Evolutionary conservation across 35 echinoderm and acorn worm genomes (phyloP), one percentile per base, ranked within the genome.

Genomic region (Ptychodera flava): DNA sequence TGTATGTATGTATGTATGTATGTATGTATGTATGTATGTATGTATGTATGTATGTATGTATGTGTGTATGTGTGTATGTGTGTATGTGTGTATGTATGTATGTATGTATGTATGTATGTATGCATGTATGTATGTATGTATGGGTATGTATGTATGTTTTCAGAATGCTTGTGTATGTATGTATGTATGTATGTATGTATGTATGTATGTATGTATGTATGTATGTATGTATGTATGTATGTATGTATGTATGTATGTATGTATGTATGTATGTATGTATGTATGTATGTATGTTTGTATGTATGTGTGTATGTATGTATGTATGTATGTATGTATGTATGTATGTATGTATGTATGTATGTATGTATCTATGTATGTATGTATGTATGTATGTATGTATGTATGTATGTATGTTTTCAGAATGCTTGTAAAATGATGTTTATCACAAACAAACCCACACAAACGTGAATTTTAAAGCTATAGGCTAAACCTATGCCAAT

Each of bases 1-100:
- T 64, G 45, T 64, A 64, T 64, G 45, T 64, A 64, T 64, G 45
- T 64, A 64, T 64, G 45, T 64, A 64, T 64, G 45, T 64, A 22
- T 64, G 6, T 64, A 22, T 64, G 45, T 64, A 22, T 64, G 45
- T 64, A 64, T 64, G 45, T 64, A 64, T 64, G 45, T 64, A 64
- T 64, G 45, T 64, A 64, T 64, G 45, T 64, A 64, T 64, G 45
- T 64, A 64, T 64, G 45, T 64, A 64, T 64, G 45, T 64, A 64
- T 64, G 45, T 64, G 22, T 64, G 45, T 64, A 64, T 64, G 45
- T 64, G 22, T 64, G 45, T 64, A 64, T 64, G 45, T 64, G 22
- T 64, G 45, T 64, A 22, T 64, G 45, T 22, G 45, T 64, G 45
- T 22, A 64, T 64, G 45, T 64, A 64, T 64, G 45, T 64, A 64